Percentiles rank a stretch among this genome's conserved stretches.
phyloP scores from a whole-genome alignment of 1,140 invertebrate genomes.

The Phymorhynchus buccinoides region DNA sequence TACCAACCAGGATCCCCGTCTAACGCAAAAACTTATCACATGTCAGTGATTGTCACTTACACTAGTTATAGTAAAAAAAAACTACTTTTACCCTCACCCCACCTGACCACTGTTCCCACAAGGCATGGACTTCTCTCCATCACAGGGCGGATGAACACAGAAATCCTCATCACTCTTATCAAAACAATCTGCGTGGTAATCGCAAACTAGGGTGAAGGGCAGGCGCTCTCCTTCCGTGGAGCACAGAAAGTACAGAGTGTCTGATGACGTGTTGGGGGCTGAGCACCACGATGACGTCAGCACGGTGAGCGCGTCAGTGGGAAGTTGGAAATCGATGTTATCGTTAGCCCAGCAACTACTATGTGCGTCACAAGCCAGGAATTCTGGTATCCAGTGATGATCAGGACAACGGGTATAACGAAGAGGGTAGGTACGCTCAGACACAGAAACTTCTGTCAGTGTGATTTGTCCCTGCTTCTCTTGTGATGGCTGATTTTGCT shows the following conservation, averaged over 20 bases:
- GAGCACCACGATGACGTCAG: background rate
- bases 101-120: constrained; percentile 5
- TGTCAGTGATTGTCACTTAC: too few relatives aligned
- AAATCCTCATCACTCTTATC: constrained; percentile 15
- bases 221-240: background rate
- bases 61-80: too few relatives aligned
- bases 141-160: background rate
- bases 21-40: too few relatives aligned
- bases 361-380: background rate
- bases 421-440: background rate
- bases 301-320: background rate
- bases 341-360: background rate
- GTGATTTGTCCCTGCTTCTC: background rate
- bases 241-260: background rate
- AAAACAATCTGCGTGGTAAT: background rate
- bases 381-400: background rate
- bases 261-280: background rate
- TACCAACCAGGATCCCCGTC: too few relatives aligned
- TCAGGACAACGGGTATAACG: background rate
- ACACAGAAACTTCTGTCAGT: background rate
- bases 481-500: background rate
- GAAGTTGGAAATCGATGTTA: background rate
- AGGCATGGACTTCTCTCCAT: background rate
- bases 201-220: constrained; percentile 7
- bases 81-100: too few relatives aligned